A percentile compares a stretch with the other conserved stretches of the same genome.
Conservation (phyloP, 2,888 invertebrate genomes). For the Drosophila lutescens region DNA sequence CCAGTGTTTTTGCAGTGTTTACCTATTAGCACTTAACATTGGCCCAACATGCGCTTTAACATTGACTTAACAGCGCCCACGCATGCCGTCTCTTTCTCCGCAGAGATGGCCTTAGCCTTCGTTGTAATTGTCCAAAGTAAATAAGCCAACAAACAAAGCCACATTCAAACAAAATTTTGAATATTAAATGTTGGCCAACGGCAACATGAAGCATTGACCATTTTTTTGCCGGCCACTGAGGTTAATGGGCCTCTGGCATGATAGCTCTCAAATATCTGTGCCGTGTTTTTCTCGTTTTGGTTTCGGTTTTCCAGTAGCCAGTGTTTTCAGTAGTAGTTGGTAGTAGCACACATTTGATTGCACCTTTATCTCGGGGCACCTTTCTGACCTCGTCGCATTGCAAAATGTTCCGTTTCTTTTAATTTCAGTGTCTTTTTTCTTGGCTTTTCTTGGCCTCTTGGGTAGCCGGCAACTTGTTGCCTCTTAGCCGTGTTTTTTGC, state of each 20-base stretch:
- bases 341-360: conserved; percentile 41
- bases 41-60: conserved; percentile 55
- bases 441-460: conserved; percentile 34
- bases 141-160: conserved; percentile 37
- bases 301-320: conserved; percentile 41
- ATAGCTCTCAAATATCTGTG: conserved; percentile 36
- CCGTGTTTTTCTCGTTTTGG: conserved; percentile 26
- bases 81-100: conserved; percentile 40
- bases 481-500: conserved; percentile 27
- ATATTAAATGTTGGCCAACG: conserved; percentile 51
- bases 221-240: conserved; percentile 29
- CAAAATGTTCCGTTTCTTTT: conserved; percentile 64
- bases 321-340: not conserved
- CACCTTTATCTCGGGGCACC: conserved; percentile 49
- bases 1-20: conserved; percentile 60
- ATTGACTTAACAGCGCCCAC: conserved; percentile 71
- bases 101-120: conserved; percentile 71
- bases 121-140: conserved; percentile 51
- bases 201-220: conserved; percentile 47
- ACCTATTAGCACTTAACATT: conserved; percentile 52
- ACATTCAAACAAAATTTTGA: conserved; percentile 52
- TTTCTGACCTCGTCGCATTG: conserved; percentile 70
- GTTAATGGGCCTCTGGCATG: conserved; percentile 56
- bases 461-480: conserved; percentile 50
- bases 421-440: conserved; percentile 13